These are phyloP conservation scores for Whitmania pigra DNA, from an alignment of 1,140 invertebrate genomes.

Conservation along the genomic window DNA sequence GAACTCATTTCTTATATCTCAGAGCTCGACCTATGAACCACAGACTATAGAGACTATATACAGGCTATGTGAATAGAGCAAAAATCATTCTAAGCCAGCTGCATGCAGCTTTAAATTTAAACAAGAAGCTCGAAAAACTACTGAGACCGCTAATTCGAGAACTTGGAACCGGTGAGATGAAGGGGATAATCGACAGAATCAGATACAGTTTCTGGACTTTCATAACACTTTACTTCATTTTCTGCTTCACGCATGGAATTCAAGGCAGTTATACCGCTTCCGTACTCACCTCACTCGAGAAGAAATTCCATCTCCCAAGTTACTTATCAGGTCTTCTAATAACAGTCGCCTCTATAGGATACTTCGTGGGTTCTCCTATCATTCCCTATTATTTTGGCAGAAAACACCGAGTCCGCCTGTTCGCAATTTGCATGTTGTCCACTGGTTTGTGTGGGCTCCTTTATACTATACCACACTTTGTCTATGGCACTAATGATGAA, in stretches of 20 bases:
- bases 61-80: too few species aligned
- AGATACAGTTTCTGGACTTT: conserved; percentile 9
- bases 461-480: conserved; percentile 4
- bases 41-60: too few species aligned
- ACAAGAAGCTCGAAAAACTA: too few species aligned
- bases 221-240: not conserved
- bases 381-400: not conserved
- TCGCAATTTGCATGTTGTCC: conserved; percentile 6
- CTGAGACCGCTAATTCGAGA: too few species aligned
- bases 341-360: not conserved
- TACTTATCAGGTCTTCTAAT: conserved; percentile 4
- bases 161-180: too few species aligned
- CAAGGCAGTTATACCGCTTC: conserved; percentile 7
- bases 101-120: too few species aligned
- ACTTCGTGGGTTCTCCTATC: not conserved
- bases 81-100: too few species aligned
- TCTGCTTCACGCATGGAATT: conserved; percentile 13
- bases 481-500: not conserved
- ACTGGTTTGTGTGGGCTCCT: conserved; percentile 4
- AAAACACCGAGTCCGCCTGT: conserved; percentile 7
- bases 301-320: conserved; percentile 11
- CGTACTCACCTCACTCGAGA: conserved; percentile 7
- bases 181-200: too few species aligned
- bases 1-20: too few species aligned
- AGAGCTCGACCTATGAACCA: too few species aligned